A percentile compares a stretch with the other conserved stretches of the same genome.
Conservation (phyloP, 1,140 invertebrate genomes). For the Drosophila lacertosa region DNA sequence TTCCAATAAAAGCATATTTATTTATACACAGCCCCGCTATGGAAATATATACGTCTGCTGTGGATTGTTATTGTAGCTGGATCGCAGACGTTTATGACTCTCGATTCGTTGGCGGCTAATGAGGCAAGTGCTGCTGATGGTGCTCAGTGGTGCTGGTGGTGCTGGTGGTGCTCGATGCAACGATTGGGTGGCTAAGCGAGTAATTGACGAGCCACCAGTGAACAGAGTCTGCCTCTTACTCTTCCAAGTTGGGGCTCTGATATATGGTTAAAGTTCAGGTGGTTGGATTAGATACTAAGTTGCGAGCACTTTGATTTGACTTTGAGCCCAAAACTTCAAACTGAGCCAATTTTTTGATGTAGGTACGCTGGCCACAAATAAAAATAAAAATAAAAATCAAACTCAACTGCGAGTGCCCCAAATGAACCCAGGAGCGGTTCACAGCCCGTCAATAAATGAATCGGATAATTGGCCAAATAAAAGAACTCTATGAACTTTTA, state of each 20-base stretch:
- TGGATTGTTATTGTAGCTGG: conserved; percentile 53
- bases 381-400: too few relatives aligned
- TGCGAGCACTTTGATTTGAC: conserved; percentile 75
- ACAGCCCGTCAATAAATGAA: background rate
- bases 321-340: conserved; percentile 68
- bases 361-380: conserved; percentile 53
- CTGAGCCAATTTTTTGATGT: conserved; percentile 68
- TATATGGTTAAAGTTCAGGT: conserved; percentile 67
- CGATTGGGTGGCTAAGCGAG: conserved; percentile 53
- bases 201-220: conserved; percentile 55
- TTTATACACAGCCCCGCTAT: conserved; percentile 57
- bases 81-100: conserved; percentile 66
- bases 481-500: background rate
- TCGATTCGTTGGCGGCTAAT: conserved; percentile 75
- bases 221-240: background rate
- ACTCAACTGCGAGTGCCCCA: conserved; percentile 8
- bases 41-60: conserved; percentile 12
- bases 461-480: background rate
- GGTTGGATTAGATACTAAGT: conserved; percentile 27
- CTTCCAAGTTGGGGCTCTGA: conserved; percentile 26
- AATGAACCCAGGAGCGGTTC: conserved; percentile 54
- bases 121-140: conserved; percentile 74
- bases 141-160: too few relatives aligned
- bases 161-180: conserved; percentile 28
- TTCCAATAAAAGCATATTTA: conserved; percentile 80